phyloP scores from a whole-genome alignment of 2,797 vertebrate species.

The Melanotaenia nigrans region DNA sequence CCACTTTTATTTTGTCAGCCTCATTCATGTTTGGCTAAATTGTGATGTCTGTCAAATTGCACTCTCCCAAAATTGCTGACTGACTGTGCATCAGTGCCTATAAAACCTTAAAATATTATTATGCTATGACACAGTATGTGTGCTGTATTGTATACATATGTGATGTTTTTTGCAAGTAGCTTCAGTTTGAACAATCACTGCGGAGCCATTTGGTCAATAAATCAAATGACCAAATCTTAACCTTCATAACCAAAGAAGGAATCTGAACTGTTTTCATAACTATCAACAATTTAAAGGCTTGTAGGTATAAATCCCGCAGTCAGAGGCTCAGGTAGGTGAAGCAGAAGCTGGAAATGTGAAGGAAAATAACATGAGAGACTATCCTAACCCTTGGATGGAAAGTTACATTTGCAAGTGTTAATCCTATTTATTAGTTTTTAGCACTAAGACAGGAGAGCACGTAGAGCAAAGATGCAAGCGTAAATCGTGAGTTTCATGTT shows the following conservation, averaged over 20 bases:
- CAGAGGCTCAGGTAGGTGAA: background rate
- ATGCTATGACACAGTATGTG: background rate
- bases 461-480: background rate
- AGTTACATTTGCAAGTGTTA: background rate
- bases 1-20: slow-evolving; percentile 35
- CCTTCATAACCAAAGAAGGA: background rate
- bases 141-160: no score
- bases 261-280: background rate
- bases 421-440: no score
- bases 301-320: background rate
- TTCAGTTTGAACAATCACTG: no score
- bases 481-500: slow-evolving; percentile 7
- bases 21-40: no score
- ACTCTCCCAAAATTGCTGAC: no score
- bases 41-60: no score
- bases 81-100: no score
- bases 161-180: no score
- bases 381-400: background rate
- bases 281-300: background rate
- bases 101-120: no score
- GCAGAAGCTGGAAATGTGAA: background rate
- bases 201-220: no score
- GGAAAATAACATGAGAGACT: slow-evolving; percentile 3
- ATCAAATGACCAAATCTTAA: no score
- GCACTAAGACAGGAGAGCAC: background rate